Conservation (phyloP, 2,797 vertebrate genomes). For the Anguilla marmorata region DNA sequence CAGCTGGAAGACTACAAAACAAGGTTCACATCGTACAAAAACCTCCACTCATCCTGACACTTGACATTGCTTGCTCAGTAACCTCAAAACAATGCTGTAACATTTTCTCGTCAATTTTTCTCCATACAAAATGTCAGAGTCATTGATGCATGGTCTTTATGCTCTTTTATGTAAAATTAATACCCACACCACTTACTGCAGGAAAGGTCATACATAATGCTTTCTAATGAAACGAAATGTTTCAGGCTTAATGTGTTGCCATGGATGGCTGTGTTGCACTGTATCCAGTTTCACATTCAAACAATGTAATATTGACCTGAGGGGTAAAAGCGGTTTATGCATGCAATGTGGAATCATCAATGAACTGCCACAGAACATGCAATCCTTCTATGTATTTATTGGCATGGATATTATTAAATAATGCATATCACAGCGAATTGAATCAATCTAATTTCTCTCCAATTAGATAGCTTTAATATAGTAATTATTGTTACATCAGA, state of each 20-base stretch:
- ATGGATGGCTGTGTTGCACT: constrained; percentile 19
- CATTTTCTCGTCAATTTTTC: constrained; percentile 24
- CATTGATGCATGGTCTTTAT: constrained; percentile 44
- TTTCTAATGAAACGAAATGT: constrained; percentile 48
- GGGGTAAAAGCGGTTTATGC: not conserved
- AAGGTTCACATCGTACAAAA: not conserved
- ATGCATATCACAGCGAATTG: not conserved
- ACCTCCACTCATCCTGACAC: not conserved
- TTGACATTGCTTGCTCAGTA: not conserved
- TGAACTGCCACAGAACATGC: not conserved
- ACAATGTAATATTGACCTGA: not conserved
- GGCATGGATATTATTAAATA: not conserved
- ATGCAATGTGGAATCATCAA: not conserved
- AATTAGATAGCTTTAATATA: not conserved
- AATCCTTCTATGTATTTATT: not conserved
- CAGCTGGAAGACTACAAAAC: not conserved
- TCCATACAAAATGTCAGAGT: constrained; percentile 46
- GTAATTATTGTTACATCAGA: constrained; percentile 1
- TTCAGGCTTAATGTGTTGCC: constrained; percentile 47
- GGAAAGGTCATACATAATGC: constrained; percentile 50
- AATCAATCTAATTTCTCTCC: not conserved
- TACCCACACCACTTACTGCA: constrained; percentile 34
- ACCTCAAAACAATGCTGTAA: constrained; percentile 10
- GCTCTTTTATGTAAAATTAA: constrained; percentile 46
- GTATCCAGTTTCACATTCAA: constrained; percentile 12